Conservation (phyloP, 2,113 vertebrate genomes). For the Pomatorhinus ruficollis region DNA sequence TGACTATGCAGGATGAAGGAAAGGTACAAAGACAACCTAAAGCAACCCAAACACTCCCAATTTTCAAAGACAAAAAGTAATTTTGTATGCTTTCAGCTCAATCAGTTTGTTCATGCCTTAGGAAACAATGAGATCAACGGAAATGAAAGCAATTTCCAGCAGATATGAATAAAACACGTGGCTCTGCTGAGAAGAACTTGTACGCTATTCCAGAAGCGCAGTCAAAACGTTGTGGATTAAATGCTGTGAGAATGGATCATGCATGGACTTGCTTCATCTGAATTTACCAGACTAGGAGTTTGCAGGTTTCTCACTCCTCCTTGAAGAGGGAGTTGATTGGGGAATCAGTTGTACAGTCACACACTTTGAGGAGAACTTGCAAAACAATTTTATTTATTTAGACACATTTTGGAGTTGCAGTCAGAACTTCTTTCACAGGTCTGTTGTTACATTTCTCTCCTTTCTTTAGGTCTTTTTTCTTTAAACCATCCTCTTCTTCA, state of each 20-base stretch:
- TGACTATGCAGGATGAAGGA: background rate
- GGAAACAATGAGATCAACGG: background rate
- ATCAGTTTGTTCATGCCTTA: background rate
- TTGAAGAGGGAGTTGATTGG: background rate
- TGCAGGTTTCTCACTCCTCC: background rate
- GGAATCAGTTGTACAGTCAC: background rate
- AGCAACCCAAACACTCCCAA: background rate
- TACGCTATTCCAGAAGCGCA: background rate
- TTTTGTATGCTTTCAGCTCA: constrained; percentile 11
- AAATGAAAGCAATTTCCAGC: constrained; percentile 38
- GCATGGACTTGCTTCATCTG: background rate
- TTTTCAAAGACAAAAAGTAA: constrained; percentile 17
- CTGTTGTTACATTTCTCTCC: background rate
- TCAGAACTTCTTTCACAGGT: background rate
- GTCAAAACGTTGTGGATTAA: background rate
- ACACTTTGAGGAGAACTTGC: background rate
- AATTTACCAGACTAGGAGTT: background rate
- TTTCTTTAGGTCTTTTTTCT: background rate
- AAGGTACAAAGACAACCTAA: background rate
- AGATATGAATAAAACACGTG: constrained; percentile 32
- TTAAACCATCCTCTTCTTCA: background rate
- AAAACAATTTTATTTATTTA: background rate
- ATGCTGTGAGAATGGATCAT: background rate
- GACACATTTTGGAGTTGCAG: background rate
- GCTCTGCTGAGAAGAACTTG: background rate